These are phyloP conservation scores for Ictalurus furcatus DNA, from an alignment of 2,113 vertebrate genomes.

Conservation along the genomic window DNA sequence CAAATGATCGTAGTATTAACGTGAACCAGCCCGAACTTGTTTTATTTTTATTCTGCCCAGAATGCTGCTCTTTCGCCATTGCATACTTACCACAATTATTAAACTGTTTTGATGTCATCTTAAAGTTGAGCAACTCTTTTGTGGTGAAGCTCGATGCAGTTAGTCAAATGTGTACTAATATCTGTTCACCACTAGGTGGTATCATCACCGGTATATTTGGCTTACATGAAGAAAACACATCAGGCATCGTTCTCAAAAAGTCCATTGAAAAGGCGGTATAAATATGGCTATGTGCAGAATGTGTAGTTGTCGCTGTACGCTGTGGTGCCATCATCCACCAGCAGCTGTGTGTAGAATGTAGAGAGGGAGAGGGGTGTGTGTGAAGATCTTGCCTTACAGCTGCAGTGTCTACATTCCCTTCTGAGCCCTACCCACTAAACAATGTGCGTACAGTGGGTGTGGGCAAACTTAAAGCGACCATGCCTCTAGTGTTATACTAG, in stretches of 20 bases:
- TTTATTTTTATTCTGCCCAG: background rate
- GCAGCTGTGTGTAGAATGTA: conserved; percentile 64
- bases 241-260: background rate
- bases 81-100: background rate
- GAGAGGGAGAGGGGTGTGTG: conserved; percentile 25
- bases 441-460: conserved; percentile 29
- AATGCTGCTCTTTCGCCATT: background rate
- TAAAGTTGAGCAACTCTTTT: background rate
- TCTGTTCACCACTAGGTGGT: conserved; percentile 29
- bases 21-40: background rate
- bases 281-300: background rate
- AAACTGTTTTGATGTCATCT: background rate
- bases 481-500: conserved; percentile 29
- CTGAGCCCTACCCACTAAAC: conserved; percentile 31
- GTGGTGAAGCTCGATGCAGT: background rate
- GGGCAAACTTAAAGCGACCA: conserved; percentile 21
- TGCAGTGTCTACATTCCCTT: conserved; percentile 36
- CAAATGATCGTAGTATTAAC: background rate
- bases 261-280: background rate
- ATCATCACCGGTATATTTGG: background rate
- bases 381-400: conserved; percentile 21
- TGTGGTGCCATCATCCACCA: conserved; percentile 33
- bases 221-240: background rate
- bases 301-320: background rate
- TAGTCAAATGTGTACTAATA: background rate